Evolutionary conservation across 2,113 vertebrate species (phyloP), one percentile per base, ranked within the genome.

Genomic region (Bagarius yarrelli): DNA sequence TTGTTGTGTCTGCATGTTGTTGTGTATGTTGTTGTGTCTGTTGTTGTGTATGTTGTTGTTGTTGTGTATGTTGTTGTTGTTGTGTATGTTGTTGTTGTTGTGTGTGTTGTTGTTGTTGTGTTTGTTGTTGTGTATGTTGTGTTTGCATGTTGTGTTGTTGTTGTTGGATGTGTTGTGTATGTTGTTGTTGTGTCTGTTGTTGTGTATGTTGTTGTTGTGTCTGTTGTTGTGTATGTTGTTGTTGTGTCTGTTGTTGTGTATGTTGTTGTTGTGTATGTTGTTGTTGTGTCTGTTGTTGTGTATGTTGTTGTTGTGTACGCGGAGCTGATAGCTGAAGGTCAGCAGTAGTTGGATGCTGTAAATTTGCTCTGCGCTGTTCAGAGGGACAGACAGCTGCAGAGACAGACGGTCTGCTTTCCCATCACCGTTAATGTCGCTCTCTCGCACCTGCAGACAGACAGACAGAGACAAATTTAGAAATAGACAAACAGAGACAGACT

Each of bases 261-360:
- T 40, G 36, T 40, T 40, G 36, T 3, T 40, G 36, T 40, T 40
- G 36, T 40, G 36, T 40, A 40, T 40, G 36, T 40, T 40, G 36
- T 40, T 8, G 36, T 40, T 40, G 36, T 40, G 8, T 40, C 3
- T 40, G 36, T 40, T 40, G 36, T 3, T 40, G 36, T 40, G 36
- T 40, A 40, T 40, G 36, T 40, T 40, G 36, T 40, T n/a, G n/a
- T n/a, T n/a, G n/a, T 8, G 89, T 91, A 98, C 97, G 40, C 95
- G 94, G 79, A 99, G 90, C 55, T 94, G 92, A 90, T 98, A 98
- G 85, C 94, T 94, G 90, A 99, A 99, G 34, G 95, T 96, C 61
- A 99, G 88, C 81, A 99, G 91, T 74, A 99, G 93, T 79, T 99
- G 96, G 32, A 98, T 79, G 0, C 92, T 94, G 53, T 95, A 91